A percentile compares a stretch with the other conserved stretches of the same genome.
Evolutionary conservation across 2,797 vertebrate species (phyloP).

Genomic region (Syndactyla subalaris): DNA sequence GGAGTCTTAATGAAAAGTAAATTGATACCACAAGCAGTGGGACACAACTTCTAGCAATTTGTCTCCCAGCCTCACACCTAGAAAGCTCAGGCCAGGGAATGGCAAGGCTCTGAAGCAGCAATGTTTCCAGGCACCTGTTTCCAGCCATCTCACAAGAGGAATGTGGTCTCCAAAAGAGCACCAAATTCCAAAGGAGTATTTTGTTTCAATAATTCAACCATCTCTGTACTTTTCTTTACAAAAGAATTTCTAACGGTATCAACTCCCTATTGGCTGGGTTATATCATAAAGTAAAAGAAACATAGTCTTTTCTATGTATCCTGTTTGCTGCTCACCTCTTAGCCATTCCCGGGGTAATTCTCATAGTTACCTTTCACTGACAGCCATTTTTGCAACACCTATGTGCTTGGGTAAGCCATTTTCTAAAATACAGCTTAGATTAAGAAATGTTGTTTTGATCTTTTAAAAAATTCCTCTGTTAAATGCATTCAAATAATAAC

Average conservation of each 20-base stretch:
- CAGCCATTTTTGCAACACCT: background rate
- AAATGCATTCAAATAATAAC: background rate
- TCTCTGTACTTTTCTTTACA: background rate
- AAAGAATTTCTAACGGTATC: background rate
- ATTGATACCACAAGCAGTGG: background rate
- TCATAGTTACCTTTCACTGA: background rate
- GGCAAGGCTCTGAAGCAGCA: background rate
- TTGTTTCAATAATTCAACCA: background rate
- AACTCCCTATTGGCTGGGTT: background rate
- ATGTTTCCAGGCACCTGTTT: background rate
- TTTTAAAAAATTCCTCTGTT: background rate
- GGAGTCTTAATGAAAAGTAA: background rate
- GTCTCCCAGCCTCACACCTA: background rate
- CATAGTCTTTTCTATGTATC: background rate
- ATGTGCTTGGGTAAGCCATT: background rate
- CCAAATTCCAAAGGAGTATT: background rate
- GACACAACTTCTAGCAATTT: background rate
- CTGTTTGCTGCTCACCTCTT: background rate
- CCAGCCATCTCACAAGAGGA: background rate
- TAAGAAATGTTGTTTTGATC: background rate
- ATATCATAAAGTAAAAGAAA: background rate
- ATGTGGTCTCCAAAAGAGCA: background rate
- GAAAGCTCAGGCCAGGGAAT: background rate
- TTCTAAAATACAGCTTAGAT: background rate
- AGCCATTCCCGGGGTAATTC: background rate